These are phyloP conservation scores for Taenaris catops DNA, from an alignment of 2,888 invertebrate species.

Conservation along the genomic window DNA sequence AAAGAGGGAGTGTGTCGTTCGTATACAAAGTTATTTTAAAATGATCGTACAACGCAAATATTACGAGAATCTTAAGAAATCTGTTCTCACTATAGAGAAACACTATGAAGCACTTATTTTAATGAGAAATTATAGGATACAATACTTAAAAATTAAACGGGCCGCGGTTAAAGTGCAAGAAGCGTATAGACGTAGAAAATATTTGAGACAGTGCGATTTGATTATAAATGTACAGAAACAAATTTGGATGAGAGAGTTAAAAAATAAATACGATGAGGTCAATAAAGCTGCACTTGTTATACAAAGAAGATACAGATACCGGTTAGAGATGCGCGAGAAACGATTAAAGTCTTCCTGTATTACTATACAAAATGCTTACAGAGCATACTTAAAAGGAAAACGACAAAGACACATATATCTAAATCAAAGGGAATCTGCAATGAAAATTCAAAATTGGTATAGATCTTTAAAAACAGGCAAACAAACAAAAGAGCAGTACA, in stretches of 20 bases:
- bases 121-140: constrained; percentile 45
- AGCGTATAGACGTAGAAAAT: constrained; percentile 38
- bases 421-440: constrained; percentile 42
- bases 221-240: too few relatives aligned
- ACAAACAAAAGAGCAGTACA: constrained; percentile 37
- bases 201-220: too few relatives aligned
- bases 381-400: constrained; percentile 44
- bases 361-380: constrained; percentile 56
- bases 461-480: constrained; percentile 41
- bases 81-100: constrained; percentile 45
- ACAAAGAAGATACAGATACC: constrained; percentile 62
- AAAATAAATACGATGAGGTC: constrained; percentile 27
- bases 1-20: constrained; percentile 38
- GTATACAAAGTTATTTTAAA: constrained; percentile 65
- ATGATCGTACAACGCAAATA: constrained; percentile 37
- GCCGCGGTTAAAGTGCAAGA: constrained; percentile 46
- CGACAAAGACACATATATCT: constrained; percentile 39
- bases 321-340: constrained; percentile 44
- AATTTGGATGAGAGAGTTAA: constrained; percentile 32
- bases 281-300: constrained; percentile 33
- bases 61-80: constrained; percentile 30
- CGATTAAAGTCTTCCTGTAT: constrained; percentile 42
- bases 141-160: constrained; percentile 33
- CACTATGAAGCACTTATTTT: constrained; percentile 53
- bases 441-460: constrained; percentile 57